Conservation (phyloP, 2,888 invertebrate species). For the Morpho deidamia region DNA sequence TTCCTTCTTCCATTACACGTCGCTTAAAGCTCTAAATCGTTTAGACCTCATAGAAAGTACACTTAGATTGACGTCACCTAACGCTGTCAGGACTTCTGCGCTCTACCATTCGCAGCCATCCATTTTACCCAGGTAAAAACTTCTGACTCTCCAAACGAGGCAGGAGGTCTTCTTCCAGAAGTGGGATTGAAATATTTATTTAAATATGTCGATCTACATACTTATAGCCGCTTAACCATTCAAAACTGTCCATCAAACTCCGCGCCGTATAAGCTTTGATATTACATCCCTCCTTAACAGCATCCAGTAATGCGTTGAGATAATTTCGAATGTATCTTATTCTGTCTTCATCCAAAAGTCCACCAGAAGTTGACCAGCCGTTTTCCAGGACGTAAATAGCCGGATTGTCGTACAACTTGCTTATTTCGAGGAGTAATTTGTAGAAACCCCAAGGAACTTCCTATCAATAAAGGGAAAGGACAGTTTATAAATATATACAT, state of each 20-base stretch:
- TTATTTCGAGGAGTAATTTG: conserved; percentile 73
- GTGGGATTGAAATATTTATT: too few relatives aligned
- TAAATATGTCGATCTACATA: conserved; percentile 36
- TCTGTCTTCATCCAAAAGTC: conserved; percentile 64
- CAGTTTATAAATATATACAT: too few relatives aligned
- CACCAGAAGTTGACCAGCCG: conserved; percentile 72
- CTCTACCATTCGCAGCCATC: too few relatives aligned
- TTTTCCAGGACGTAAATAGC: conserved; percentile 79
- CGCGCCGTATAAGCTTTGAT: conserved; percentile 77
- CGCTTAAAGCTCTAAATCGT: too few relatives aligned
- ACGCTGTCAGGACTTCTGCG: too few relatives aligned
- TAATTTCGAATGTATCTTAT: conserved; percentile 60
- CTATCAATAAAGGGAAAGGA: conserved; percentile 30
- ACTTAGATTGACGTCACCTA: too few relatives aligned
- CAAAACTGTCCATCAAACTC: conserved; percentile 83
- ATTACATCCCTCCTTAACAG: conserved; percentile 65
- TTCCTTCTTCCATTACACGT: too few relatives aligned
- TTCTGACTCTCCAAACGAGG: too few relatives aligned
- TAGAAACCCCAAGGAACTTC: conserved; percentile 80
- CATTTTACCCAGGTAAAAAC: too few relatives aligned
- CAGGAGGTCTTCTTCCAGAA: too few relatives aligned
- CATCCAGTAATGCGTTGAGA: conserved; percentile 61
- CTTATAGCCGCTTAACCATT: conserved; percentile 80
- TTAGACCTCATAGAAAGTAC: too few relatives aligned
- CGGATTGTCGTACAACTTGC: conserved; percentile 71